Evolutionary conservation across 2,888 invertebrate species (phyloP).

Genomic region (Hyppa rectilinea): DNA sequence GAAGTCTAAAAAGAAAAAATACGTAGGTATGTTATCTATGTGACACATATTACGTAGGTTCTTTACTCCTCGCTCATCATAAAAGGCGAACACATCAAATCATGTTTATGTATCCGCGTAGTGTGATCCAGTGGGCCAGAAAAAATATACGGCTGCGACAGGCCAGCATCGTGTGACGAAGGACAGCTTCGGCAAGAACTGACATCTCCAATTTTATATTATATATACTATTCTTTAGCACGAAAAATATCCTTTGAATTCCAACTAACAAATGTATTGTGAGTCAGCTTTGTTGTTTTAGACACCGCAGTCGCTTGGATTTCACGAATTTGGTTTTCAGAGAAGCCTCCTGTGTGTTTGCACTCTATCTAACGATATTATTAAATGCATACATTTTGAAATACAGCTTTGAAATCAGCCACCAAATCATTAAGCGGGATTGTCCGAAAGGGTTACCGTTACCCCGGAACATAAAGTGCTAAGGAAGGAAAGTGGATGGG

Average conservation of each 20-base stretch:
- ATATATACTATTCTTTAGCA: conserved; percentile 66
- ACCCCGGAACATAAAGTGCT: no score
- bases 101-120: conserved; percentile 60
- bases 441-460: no score
- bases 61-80: conserved; percentile 42
- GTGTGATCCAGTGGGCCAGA: conserved; percentile 74
- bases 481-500: no score
- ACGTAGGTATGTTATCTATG: background rate
- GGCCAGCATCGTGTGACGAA: conserved; percentile 74
- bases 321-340: background rate
- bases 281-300: conserved; percentile 41
- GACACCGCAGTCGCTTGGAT: background rate
- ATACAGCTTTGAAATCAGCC: background rate
- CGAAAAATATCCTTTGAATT: conserved; percentile 51
- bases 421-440: background rate
- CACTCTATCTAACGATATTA: no score
- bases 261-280: conserved; percentile 19
- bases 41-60: conserved; percentile 9
- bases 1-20: background rate
- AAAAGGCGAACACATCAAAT: conserved; percentile 57
- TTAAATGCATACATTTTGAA: background rate
- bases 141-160: conserved; percentile 74
- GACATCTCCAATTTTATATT: conserved; percentile 79
- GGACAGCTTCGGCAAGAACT: conserved; percentile 75
- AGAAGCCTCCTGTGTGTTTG: background rate